Base-by-base conservation (phyloP, 2,888 invertebrate species). In the Leptinotarsa juncta region DNA sequence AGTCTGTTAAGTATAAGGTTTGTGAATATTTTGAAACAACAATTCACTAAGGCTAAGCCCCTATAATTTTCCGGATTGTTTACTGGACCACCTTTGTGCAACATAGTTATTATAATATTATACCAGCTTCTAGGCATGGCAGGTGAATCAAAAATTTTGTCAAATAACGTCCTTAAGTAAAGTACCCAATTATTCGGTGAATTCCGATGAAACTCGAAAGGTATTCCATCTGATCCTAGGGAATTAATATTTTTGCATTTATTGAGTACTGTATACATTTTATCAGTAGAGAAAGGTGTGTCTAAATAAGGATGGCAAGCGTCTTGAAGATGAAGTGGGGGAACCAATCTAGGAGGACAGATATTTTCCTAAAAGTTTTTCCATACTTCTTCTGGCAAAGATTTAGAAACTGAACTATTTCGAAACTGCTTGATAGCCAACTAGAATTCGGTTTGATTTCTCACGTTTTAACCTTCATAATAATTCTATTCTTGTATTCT, bases 241-340 rank as follows among this genome's bases (percentile, higher is more conserved):
- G 62, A 62, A 18, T 62, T 62, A 1, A 18, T 62, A 62, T 23
- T 62, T 62, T 62, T 62, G 62, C 62, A 62, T 14, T n/a, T 23
- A 15, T 62, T 62, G 18, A 62, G 23, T 5, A 32, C 62, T 15
- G 4, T 15, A 12, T 62, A 62, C 0, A 20, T 62, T 26, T 62
- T 12, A 62, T 62, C 20, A n/a, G 32, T 5, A 18, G 62, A 5
- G 23, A 62, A 26, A 20, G 62, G 5, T 15, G 15, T 20, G 20
- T 62, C 4, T 26, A 4, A 62, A 62, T 18, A 4, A 4, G 62
- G 62, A 12, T 18, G 15, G 15, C n/a, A 18, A 18, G 62, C 62
- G 12, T 62, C 62, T 49, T 49, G 49, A 7, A 49, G 49, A 20
- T 20, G 20, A 20, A 20, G 20, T 20, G 20, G 1, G 20, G 20